phyloP scores from a whole-genome alignment of 1,140 invertebrate genomes.

The Periplaneta americana region DNA sequence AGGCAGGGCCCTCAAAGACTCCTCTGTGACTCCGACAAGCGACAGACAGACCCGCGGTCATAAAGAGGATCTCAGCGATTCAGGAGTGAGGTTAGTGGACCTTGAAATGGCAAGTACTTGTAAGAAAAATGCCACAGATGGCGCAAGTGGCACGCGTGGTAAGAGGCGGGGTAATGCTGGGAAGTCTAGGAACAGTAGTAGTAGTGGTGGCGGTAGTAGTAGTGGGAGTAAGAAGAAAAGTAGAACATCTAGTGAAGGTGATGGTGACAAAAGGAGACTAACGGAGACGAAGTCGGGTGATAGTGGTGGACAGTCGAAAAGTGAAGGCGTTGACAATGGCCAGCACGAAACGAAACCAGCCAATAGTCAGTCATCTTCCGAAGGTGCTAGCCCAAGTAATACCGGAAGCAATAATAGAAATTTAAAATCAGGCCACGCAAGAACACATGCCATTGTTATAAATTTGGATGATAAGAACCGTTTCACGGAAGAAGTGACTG shows the following conservation, averaged over 20 bases:
- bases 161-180: neutral
- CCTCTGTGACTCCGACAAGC: neutral
- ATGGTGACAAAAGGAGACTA: neutral
- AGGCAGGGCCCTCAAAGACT: neutral
- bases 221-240: neutral
- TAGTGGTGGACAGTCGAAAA: too few species aligned
- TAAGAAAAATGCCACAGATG: neutral
- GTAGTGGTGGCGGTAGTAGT: neutral
- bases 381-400: neutral
- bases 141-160: neutral
- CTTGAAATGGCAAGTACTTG: neutral
- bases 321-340: neutral
- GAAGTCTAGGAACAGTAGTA: neutral
- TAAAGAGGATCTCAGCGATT: neutral
- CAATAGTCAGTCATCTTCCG: neutral
- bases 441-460: constrained; percentile 65
- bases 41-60: neutral
- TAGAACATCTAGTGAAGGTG: neutral
- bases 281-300: too few species aligned
- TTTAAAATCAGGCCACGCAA: constrained; percentile 6
- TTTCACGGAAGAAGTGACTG: constrained; percentile 74
- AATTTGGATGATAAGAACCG: constrained; percentile 72
- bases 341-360: neutral
- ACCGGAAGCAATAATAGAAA: neutral
- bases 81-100: neutral